These are phyloP conservation scores for Agrotis segetum DNA, from an alignment of 2,888 invertebrate genomes.

Conservation along the genomic window DNA sequence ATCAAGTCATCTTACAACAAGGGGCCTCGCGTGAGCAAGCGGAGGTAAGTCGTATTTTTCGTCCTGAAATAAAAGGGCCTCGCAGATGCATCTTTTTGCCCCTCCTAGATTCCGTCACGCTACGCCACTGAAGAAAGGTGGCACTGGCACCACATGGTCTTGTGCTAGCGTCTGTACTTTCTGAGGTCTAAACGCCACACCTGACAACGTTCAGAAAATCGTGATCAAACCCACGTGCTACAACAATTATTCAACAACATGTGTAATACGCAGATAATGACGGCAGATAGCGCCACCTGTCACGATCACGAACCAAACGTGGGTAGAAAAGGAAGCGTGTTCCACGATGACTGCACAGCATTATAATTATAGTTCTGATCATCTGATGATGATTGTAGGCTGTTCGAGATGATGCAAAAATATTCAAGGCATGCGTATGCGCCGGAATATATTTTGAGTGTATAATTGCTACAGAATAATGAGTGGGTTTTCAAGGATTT, in stretches of 20 bases:
- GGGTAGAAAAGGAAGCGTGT: constrained; percentile 49
- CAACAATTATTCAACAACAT: constrained; percentile 43
- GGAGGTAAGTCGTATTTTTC: too few relatives aligned
- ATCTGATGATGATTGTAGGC: constrained; percentile 38
- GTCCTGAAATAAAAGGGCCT: too few relatives aligned
- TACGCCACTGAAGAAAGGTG: too few relatives aligned
- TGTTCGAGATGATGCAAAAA: constrained; percentile 30
- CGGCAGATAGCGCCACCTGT: constrained; percentile 54
- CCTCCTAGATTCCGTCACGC: too few relatives aligned
- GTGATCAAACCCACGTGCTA: constrained; percentile 45
- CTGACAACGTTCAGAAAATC: constrained; percentile 18
- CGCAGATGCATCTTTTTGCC: too few relatives aligned
- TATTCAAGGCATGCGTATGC: constrained; percentile 26
- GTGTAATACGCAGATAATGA: constrained; percentile 47
- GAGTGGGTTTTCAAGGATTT: constrained; percentile 38
- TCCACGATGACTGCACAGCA: constrained; percentile 24
- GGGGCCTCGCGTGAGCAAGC: too few relatives aligned
- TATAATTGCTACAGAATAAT: constrained; percentile 31
- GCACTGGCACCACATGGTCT: too few relatives aligned
- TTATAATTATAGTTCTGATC: constrained; percentile 43
- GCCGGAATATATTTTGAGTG: constrained; percentile 21
- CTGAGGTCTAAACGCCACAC: neutral
- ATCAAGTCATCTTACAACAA: too few relatives aligned
- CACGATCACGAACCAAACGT: constrained; percentile 59
- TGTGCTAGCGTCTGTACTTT: too few relatives aligned